A percentile compares a stretch with the other conserved stretches of the same genome.
phyloP scores from a whole-genome alignment of 2,797 vertebrate genomes.

The Columba guinea region DNA sequence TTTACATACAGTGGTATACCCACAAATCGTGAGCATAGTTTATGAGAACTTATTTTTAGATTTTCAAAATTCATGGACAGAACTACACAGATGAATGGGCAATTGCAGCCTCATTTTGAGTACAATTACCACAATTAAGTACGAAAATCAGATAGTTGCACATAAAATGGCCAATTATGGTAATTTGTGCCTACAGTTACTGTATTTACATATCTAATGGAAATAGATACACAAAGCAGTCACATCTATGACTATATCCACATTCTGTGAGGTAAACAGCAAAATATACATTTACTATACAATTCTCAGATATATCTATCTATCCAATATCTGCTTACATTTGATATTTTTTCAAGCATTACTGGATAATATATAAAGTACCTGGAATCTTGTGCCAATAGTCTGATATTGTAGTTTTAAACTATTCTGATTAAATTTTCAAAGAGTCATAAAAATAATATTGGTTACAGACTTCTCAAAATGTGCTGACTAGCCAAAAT shows the following conservation, averaged over 20 bases:
- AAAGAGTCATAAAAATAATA: not conserved
- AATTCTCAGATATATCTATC: not conserved
- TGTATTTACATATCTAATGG: not conserved
- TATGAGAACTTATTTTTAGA: not conserved
- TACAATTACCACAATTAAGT: not conserved
- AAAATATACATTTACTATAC: not conserved
- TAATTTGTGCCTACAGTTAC: not conserved
- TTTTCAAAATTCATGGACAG: not conserved
- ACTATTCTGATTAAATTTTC: not conserved
- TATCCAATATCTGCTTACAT: not conserved
- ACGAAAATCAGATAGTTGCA: slow-evolving; percentile 7
- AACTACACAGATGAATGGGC: not conserved
- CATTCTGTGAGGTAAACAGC: not conserved
- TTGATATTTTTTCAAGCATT: not conserved
- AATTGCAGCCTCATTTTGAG: not conserved
- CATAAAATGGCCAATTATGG: not conserved
- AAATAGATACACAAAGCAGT: not conserved
- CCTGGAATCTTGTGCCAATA: not conserved
- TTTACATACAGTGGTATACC: not conserved
- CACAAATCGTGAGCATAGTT: not conserved
- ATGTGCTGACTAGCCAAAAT: not conserved
- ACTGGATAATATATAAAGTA: not conserved
- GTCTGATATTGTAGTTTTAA: not conserved
- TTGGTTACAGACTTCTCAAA: not conserved
- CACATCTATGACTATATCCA: not conserved